A percentile compares a stretch with the other conserved stretches of the same genome.
These are phyloP conservation scores for Epiblema foenella DNA, from an alignment of 2,888 invertebrate genomes.

Conservation along the genomic window DNA sequence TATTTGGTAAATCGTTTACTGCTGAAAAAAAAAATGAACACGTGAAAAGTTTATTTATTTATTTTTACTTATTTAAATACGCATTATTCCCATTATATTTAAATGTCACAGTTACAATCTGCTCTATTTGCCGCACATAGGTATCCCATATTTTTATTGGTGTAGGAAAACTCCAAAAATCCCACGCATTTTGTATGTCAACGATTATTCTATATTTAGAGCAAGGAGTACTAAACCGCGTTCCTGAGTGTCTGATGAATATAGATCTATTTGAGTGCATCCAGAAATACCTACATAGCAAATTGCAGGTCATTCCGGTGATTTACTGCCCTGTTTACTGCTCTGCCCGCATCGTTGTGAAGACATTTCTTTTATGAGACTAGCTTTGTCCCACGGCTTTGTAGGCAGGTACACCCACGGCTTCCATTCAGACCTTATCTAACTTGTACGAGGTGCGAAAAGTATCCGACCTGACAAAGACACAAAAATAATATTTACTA, in stretches of 20 bases:
- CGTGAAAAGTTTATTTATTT: no score
- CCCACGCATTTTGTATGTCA: conserved; percentile 3
- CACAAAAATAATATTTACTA: no score
- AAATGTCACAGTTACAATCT: no score
- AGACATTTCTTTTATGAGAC: conserved; percentile 19
- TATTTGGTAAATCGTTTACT: no score
- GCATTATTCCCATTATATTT: no score
- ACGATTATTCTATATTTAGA: conserved; percentile 26
- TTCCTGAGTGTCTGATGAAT: conserved; percentile 34
- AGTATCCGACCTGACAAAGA: no score
- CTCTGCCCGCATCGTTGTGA: conserved; percentile 28
- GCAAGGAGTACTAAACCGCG: conserved; percentile 30
- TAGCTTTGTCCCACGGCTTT: conserved; percentile 12
- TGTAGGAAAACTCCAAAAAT: background rate
- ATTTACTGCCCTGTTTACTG: conserved; percentile 34
- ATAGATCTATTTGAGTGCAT: conserved; percentile 37
- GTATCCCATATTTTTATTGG: no score
- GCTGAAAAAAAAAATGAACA: no score
- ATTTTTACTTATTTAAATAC: no score
- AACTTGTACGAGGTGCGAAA: no score
- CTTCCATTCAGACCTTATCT: background rate
- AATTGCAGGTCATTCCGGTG: conserved; percentile 34
- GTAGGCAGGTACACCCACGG: background rate
- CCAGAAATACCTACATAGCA: conserved; percentile 33
- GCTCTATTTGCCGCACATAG: background rate